Percentiles rank a stretch among this genome's conserved stretches.
These are phyloP conservation scores for Hydrozoanthus tunicans DNA, from an alignment of 64 coral and sea anemone genomes.

Conservation along the genomic window DNA sequence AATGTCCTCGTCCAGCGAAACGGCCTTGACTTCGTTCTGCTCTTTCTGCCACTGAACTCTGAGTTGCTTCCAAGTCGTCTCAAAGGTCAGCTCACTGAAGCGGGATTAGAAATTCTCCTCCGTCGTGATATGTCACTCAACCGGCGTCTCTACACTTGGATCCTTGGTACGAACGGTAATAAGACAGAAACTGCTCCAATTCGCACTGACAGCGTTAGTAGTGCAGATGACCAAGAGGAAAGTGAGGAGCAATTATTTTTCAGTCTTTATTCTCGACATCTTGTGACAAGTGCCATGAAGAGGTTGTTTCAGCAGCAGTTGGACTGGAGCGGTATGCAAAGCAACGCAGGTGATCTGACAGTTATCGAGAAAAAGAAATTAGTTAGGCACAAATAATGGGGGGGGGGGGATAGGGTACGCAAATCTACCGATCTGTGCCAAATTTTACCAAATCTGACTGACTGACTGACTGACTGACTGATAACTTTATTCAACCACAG, in stretches of 20 bases:
- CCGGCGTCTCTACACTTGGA: slow-evolving; percentile 86
- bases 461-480: neutral
- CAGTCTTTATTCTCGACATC: slow-evolving; percentile 46
- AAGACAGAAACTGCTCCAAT: neutral
- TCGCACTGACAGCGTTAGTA: slow-evolving; percentile 69
- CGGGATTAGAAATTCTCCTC: slow-evolving; percentile 71
- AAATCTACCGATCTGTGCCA: neutral
- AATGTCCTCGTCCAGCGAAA: slow-evolving; percentile 88
- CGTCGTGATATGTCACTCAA: slow-evolving; percentile 95
- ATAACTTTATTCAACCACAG: no score
- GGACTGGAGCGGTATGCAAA: neutral
- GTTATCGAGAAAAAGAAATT: neutral
- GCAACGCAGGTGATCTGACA: neutral
- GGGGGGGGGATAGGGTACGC: neutral
- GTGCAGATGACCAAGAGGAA: slow-evolving; percentile 59
- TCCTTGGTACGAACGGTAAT: slow-evolving; percentile 61
- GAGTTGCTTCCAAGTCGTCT: slow-evolving; percentile 22
- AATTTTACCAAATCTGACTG: neutral
- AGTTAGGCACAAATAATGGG: neutral
- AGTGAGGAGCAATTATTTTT: slow-evolving; percentile 62
- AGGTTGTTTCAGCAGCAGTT: slow-evolving; percentile 45
- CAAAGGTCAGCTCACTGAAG: slow-evolving; percentile 61
- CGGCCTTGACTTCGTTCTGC: slow-evolving; percentile 75
- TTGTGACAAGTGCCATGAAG: slow-evolving; percentile 73
- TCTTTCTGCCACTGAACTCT: slow-evolving; percentile 67